These are phyloP conservation scores for Incurvaria masculella DNA, from an alignment of 2,888 invertebrate species.

Conservation along the genomic window DNA sequence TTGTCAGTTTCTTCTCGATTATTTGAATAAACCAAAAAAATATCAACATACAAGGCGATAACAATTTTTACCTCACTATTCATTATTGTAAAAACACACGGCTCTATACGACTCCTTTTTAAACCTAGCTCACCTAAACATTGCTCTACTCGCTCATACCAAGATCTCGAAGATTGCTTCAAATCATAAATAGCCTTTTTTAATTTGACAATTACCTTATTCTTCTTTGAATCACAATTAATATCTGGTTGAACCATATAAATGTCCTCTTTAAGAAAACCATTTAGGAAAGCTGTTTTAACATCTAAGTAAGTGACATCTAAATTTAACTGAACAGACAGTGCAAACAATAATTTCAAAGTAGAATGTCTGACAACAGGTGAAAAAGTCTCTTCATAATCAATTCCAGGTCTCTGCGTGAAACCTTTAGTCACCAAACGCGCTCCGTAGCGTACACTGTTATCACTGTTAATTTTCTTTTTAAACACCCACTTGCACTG, in stretches of 20 bases:
- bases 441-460: too few relatives aligned
- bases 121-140: constrained; percentile 3
- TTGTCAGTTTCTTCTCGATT: constrained; percentile 4
- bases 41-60: constrained; percentile 8
- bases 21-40: constrained; percentile 4
- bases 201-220: constrained; percentile 13
- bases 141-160: constrained; percentile 14
- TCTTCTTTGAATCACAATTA: constrained; percentile 10
- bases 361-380: constrained; percentile 10
- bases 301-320: constrained; percentile 19
- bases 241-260: constrained; percentile 18
- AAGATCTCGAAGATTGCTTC: constrained; percentile 19
- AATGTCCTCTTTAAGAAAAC: constrained; percentile 16
- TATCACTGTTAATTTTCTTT: too few relatives aligned
- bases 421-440: too few relatives aligned
- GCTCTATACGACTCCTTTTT: too few relatives aligned
- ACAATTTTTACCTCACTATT: neutral
- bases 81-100: constrained; percentile 2
- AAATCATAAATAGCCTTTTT: constrained; percentile 20
- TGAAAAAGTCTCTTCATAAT: constrained; percentile 9
- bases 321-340: constrained; percentile 14
- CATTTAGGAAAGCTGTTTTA: constrained; percentile 20
- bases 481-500: neutral
- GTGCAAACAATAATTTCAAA: constrained; percentile 13
- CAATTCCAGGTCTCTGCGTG: too few relatives aligned